Evolutionary conservation across 1,140 invertebrate genomes (phyloP).

Genomic region (Steinernema feltiae): DNA sequence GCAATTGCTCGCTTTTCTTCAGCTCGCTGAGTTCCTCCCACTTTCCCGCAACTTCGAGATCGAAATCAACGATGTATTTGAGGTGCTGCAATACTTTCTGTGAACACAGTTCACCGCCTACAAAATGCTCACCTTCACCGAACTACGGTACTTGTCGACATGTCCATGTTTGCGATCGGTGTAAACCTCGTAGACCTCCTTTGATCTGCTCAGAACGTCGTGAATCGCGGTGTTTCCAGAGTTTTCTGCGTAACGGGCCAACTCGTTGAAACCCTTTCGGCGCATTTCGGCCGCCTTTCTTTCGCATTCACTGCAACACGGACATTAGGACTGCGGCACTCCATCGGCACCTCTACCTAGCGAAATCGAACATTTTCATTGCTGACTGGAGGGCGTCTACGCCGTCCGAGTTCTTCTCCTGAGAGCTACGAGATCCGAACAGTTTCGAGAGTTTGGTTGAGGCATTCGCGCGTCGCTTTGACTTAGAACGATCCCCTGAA

Average conservation of each 20-base stretch:
- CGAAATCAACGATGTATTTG: slow-evolving; percentile 1
- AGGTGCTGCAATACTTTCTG: background rate
- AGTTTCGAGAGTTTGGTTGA: background rate
- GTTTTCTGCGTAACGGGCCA: background rate
- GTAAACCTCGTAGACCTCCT: background rate
- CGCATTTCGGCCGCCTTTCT: background rate
- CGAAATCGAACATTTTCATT: background rate
- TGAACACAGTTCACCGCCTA: background rate
- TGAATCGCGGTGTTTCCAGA: background rate
- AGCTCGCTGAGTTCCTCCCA: background rate
- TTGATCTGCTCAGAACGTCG: background rate
- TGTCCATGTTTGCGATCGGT: background rate
- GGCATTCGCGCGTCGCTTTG: background rate
- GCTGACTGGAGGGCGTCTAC: background rate
- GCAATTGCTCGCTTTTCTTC: background rate
- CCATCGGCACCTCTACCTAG: background rate
- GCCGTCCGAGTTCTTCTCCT: background rate
- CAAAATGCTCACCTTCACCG: background rate
- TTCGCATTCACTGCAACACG: background rate
- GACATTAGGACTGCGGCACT: no score
- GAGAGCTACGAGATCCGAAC: background rate
- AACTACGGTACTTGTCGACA: background rate
- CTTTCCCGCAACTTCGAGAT: background rate
- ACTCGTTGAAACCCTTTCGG: background rate
- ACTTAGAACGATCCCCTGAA: background rate